Evolutionary conservation across 1,140 invertebrate species (phyloP), one percentile per base, ranked within the genome.

Genomic region (Brachionus sp.): DNA sequence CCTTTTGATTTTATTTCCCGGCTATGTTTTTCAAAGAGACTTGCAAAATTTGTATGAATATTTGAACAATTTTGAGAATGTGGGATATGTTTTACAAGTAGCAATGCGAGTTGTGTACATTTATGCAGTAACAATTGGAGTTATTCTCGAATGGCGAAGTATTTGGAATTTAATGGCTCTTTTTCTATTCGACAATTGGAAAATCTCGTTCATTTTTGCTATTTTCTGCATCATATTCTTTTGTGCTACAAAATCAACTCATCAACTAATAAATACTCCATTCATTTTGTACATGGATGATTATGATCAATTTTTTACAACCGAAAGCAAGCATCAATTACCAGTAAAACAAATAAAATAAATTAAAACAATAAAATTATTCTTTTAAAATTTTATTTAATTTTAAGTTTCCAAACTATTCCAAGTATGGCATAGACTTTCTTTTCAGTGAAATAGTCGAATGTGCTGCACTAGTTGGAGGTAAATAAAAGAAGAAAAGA

Each of bases 261-360:
- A 75, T 75, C 37, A 44, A 46, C 10, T 80, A 12, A 62, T 62
- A 42, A 57, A 62, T 62, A 57, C 77, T 3, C 77, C 77, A 44
- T 80, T 80, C 57, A 66, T 80, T 25, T 39, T 80, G 9, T 62
- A 80, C 25, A 42, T 80, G 35, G 77, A 80, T 66, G 62, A 80
- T 35, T 80, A 80, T 53, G 46, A 62, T 12, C 29, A 42, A 16
- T 80, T 80, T 42, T 80, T 80, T 66, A 66, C 77, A 5, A 80
- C 77, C 25, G 70, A 75, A 25, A 62, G 50, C 29, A 57, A 80
- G 35, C 50, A 80, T 39, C 77, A 80, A 35, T 19, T 62, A 35
- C 50, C 50, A 19, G 77, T 66, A 57, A 42, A 46, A 25, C 25
- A 64, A 78, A 13, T 2, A 5, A 78, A 33, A 13, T 78, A 16